A percentile compares a stretch with the other conserved stretches of the same genome.
Conservation (phyloP, 2,888 invertebrate genomes). For the Ecdyonurus torrentis region DNA sequence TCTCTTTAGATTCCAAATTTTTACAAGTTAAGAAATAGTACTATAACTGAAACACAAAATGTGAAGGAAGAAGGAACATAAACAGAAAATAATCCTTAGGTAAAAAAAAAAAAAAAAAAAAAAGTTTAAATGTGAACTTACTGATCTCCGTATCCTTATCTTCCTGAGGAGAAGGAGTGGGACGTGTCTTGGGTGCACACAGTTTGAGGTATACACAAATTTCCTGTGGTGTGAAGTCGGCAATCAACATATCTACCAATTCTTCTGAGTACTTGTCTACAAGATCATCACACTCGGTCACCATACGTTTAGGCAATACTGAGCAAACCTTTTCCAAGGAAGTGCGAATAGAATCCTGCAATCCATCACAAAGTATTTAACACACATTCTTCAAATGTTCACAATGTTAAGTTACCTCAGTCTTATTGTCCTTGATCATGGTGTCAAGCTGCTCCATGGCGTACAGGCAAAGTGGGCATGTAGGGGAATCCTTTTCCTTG, state of each 20-base stretch:
- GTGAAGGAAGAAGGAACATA: no score
- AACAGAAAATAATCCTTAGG: no score
- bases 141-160: slow-evolving; percentile 32
- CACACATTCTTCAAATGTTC: neutral
- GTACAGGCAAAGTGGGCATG: slow-evolving; percentile 70
- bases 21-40: no score
- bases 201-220: slow-evolving; percentile 61
- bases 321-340: slow-evolving; percentile 53
- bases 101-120: neutral
- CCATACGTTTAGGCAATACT: slow-evolving; percentile 44
- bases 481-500: slow-evolving; percentile 38
- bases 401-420: slow-evolving; percentile 38
- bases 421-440: slow-evolving; percentile 52
- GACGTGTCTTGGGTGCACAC: slow-evolving; percentile 32
- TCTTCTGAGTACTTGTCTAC: slow-evolving; percentile 59
- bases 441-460: slow-evolving; percentile 58
- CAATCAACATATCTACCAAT: slow-evolving; percentile 58
- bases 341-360: slow-evolving; percentile 46
- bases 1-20: no score
- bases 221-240: slow-evolving; percentile 56
- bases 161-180: slow-evolving; percentile 24
- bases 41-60: no score
- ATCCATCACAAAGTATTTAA: slow-evolving; percentile 13
- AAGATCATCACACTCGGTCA: slow-evolving; percentile 52
- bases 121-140: no score